These are phyloP conservation scores for Bubo blakistoni DNA, from an alignment of 2,113 vertebrate genomes.

Conservation along the genomic window DNA sequence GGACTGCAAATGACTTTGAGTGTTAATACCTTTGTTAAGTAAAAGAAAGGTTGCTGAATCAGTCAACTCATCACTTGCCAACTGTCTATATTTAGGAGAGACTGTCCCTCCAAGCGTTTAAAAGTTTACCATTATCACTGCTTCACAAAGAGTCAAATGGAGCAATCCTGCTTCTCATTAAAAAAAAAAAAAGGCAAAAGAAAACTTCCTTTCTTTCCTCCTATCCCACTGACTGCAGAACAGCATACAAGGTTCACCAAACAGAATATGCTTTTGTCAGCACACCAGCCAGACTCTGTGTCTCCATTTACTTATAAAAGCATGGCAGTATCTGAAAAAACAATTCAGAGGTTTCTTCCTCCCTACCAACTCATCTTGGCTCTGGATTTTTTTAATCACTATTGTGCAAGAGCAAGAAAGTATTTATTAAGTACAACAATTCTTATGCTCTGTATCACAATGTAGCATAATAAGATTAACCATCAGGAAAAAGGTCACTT, in stretches of 20 bases:
- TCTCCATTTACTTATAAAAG: background rate
- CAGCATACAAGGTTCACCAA: background rate
- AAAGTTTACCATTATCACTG: background rate
- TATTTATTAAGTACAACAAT: background rate
- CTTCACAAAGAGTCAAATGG: background rate
- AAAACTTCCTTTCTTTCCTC: background rate
- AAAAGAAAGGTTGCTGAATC: conserved; percentile 9
- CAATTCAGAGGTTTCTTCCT: background rate
- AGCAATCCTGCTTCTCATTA: background rate
- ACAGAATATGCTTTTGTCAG: background rate
- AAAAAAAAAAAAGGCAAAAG: background rate
- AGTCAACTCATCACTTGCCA: background rate
- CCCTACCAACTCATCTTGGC: background rate
- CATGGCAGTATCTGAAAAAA: background rate
- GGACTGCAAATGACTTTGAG: conserved; percentile 7
- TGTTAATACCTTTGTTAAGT: background rate
- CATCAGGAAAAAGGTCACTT: background rate
- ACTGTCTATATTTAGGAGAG: background rate
- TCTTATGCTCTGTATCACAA: background rate
- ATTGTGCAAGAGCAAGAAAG: background rate
- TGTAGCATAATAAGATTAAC: background rate
- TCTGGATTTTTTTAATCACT: background rate
- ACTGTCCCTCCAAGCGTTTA: background rate
- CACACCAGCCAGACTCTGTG: background rate
- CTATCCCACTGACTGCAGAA: background rate